phyloP scores from a whole-genome alignment of 2,888 invertebrate genomes.

The Phoronis australis region DNA sequence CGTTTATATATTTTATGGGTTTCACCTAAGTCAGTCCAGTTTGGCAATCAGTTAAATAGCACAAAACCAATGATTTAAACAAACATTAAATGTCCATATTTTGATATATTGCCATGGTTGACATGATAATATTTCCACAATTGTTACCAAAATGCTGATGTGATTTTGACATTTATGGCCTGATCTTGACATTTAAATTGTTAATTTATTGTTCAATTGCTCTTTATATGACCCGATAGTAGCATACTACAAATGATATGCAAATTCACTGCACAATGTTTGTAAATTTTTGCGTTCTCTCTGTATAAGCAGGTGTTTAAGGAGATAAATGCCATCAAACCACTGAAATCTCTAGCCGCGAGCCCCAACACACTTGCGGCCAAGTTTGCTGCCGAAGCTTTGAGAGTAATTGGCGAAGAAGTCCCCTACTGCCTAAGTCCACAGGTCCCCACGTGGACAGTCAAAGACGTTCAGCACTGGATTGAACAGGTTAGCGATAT shows the following conservation, averaged over 20 bases:
- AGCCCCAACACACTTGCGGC: conserved; percentile 97
- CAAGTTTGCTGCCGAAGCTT: conserved; percentile 70
- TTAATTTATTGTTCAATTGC: too few species aligned
- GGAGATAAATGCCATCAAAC: conserved; percentile 91
- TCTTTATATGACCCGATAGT: too few species aligned
- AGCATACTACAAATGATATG: neutral
- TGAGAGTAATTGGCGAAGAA: conserved; percentile 81
- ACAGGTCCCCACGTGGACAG: conserved; percentile 96
- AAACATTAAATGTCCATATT: too few species aligned
- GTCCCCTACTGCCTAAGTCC: conserved; percentile 96
- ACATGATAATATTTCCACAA: too few species aligned
- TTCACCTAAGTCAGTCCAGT: too few species aligned
- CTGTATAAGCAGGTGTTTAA: conserved; percentile 64
- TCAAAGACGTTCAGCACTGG: conserved; percentile 95
- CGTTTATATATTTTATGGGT: too few species aligned
- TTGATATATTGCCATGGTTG: too few species aligned
- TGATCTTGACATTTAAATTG: too few species aligned
- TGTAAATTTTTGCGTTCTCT: neutral
- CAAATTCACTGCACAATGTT: neutral
- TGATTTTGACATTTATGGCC: too few species aligned
- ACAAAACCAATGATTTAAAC: too few species aligned
- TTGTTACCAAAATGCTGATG: too few species aligned
- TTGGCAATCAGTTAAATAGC: too few species aligned
- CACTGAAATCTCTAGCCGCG: conserved; percentile 91
- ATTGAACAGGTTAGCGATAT: conserved; percentile 87